Evolutionary conservation across 2,888 invertebrate species (phyloP).

Genomic region (Philhelius pedissequus): DNA sequence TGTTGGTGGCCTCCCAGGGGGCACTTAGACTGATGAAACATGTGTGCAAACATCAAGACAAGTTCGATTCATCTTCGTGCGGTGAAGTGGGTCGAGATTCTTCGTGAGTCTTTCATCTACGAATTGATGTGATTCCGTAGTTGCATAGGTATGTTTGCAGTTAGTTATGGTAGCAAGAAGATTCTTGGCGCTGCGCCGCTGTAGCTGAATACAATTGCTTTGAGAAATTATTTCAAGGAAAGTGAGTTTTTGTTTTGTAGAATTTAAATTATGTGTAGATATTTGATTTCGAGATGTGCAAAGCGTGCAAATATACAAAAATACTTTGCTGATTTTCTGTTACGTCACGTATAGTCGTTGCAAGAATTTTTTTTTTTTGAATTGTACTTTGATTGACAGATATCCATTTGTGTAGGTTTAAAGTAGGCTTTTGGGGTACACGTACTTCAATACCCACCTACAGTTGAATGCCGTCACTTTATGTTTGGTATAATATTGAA

Average conservation of each 20-base stretch:
- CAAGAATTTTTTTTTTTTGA: too few relatives aligned
- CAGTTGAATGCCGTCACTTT: too few relatives aligned
- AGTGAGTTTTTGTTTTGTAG: neutral
- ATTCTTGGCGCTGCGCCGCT: constrained; percentile 50
- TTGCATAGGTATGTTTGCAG: neutral
- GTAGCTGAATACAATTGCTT: constrained; percentile 39
- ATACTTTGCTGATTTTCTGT: too few relatives aligned
- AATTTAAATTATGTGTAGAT: neutral
- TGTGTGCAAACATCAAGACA: constrained; percentile 38
- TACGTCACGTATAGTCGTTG: too few relatives aligned
- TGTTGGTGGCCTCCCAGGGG: constrained; percentile 29
- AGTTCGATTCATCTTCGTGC: constrained; percentile 26
- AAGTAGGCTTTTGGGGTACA: too few relatives aligned
- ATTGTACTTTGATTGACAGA: too few relatives aligned
- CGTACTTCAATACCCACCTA: too few relatives aligned
- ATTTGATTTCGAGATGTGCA: constrained; percentile 15
- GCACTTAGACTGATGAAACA: constrained; percentile 31
- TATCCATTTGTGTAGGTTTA: too few relatives aligned
- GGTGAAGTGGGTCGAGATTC: constrained; percentile 17
- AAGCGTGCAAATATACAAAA: neutral
- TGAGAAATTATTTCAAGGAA: constrained; percentile 51
- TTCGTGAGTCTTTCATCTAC: constrained; percentile 8
- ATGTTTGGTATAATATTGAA: too few relatives aligned
- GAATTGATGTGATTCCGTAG: neutral
- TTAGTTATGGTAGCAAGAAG: constrained; percentile 42